Evolutionary conservation across 1,140 invertebrate genomes (phyloP).

Genomic region (Cotesia vestalis): DNA sequence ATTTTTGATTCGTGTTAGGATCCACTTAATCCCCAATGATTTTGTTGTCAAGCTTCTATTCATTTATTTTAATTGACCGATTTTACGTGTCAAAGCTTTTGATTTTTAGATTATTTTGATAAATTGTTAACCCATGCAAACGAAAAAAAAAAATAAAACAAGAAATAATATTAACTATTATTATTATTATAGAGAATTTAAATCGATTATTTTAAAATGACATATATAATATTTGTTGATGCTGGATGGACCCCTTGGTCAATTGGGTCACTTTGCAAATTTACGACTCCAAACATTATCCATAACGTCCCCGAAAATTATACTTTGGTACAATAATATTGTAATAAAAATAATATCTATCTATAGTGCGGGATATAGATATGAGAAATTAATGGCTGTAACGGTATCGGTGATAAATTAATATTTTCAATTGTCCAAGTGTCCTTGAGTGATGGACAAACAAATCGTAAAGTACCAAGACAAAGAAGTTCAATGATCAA

Average conservation of each 20-base stretch:
- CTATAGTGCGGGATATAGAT: constrained; percentile 48
- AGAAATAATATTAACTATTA: no score
- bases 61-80: no score
- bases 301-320: constrained; percentile 10
- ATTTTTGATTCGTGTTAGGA: no score
- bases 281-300: constrained; percentile 23
- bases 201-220: not conserved
- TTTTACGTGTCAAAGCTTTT: no score
- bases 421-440: constrained; percentile 54
- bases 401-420: constrained; percentile 54
- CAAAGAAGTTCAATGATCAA: not conserved
- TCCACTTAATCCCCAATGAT: no score
- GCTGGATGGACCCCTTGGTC: not conserved
- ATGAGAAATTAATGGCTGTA: constrained; percentile 42
- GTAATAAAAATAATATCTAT: constrained; percentile 44
- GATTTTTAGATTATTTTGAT: no score
- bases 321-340: constrained; percentile 10
- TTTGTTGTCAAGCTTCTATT: no score
- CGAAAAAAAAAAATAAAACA: no score
- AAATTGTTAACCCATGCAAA: no score
- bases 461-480: constrained; percentile 63
- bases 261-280: constrained; percentile 14
- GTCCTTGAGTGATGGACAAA: constrained; percentile 50
- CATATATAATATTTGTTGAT: not conserved
- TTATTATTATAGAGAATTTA: no score